Percentiles rank a stretch among this genome's conserved stretches.
Evolutionary conservation across 2,113 vertebrate species (phyloP).

Genomic region (Leptocoma aspasia): DNA sequence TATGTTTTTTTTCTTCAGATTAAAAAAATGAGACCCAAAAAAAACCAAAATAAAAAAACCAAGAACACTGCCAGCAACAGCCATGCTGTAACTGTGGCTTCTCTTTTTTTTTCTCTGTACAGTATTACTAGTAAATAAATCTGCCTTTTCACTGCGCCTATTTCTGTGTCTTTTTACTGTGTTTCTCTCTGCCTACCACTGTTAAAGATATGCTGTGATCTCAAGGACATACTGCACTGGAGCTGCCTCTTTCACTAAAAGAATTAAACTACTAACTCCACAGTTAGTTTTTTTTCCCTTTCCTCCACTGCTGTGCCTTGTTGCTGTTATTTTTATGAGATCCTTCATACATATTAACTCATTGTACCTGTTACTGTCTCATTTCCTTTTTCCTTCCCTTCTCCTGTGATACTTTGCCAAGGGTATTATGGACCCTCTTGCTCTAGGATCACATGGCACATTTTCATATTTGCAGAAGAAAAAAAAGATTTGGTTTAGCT

Average conservation of each 20-base stretch:
- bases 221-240: neutral
- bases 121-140: conserved; percentile 88
- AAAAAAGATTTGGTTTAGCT: neutral
- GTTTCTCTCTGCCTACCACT: conserved; percentile 73
- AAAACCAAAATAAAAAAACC: conserved; percentile 21
- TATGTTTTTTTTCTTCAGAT: conserved; percentile 73
- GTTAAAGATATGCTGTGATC: neutral
- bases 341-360: conserved; percentile 16
- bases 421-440: neutral
- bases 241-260: conserved; percentile 24
- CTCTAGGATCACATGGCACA: neutral
- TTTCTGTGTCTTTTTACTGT: conserved; percentile 78
- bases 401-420: neutral
- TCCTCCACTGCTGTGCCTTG: neutral
- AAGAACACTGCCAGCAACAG: conserved; percentile 81
- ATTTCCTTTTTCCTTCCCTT: neutral
- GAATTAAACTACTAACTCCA: conserved; percentile 46
- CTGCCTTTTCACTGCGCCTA: conserved; percentile 82
- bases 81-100: conserved; percentile 81
- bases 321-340: conserved; percentile 3
- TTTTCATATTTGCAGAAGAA: neutral
- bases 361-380: neutral
- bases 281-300: neutral
- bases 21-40: conserved; percentile 64
- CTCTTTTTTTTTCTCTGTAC: conserved; percentile 83